Evolutionary conservation across 2,113 vertebrate genomes (phyloP).

Genomic region (Erythrolamprus reginae): DNA sequence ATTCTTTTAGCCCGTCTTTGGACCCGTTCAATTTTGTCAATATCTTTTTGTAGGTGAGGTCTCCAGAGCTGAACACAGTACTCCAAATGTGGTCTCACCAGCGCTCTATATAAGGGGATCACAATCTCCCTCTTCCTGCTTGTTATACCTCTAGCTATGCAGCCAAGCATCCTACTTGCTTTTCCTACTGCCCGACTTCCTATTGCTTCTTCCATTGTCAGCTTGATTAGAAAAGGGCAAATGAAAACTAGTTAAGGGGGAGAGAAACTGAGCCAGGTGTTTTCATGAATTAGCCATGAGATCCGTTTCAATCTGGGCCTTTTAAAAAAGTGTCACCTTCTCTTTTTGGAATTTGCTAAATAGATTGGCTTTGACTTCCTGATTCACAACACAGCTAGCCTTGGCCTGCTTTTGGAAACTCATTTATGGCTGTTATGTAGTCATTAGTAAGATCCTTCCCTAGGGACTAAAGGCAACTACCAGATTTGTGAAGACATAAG

Average conservation of each 20-base stretch:
- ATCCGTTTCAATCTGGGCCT: background rate
- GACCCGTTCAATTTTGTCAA: too few relatives aligned
- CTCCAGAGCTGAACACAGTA: too few relatives aligned
- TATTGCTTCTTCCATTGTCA: too few relatives aligned
- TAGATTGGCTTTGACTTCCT: background rate
- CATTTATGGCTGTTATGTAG: background rate
- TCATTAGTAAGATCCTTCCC: background rate
- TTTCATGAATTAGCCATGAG: background rate
- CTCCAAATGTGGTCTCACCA: too few relatives aligned
- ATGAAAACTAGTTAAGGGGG: background rate
- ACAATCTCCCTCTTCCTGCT: too few relatives aligned
- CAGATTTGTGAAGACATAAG: background rate
- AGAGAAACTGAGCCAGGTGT: background rate
- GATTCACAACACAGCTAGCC: background rate
- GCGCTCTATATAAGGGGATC: too few relatives aligned
- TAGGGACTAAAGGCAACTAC: background rate
- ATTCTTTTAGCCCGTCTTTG: too few relatives aligned
- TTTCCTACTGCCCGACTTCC: too few relatives aligned
- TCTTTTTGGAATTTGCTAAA: background rate
- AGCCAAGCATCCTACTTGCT: too few relatives aligned
- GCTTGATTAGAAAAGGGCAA: background rate
- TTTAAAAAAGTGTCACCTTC: background rate
- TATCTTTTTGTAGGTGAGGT: too few relatives aligned
- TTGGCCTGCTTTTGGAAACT: background rate
- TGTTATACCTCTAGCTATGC: too few relatives aligned